A percentile compares a stretch with the other conserved stretches of the same genome.
Evolutionary conservation across 2,888 invertebrate genomes (phyloP).

Genomic region (Pteria penguin): DNA sequence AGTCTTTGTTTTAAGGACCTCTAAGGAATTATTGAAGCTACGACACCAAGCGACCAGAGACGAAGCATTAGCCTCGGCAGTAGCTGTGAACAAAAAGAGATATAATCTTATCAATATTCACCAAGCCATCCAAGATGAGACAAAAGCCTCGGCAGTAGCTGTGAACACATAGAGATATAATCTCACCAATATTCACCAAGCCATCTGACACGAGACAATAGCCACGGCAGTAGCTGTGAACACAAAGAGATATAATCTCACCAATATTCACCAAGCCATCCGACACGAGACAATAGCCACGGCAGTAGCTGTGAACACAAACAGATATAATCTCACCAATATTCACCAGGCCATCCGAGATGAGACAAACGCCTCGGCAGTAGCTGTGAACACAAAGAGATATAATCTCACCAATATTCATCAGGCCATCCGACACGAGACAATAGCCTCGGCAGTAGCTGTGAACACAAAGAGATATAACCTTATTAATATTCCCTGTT

Average conservation of each 20-base stretch:
- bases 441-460: too few relatives aligned
- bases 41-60: constrained; percentile 43
- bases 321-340: too few relatives aligned
- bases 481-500: too few relatives aligned
- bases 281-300: too few relatives aligned
- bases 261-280: too few relatives aligned
- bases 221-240: background rate
- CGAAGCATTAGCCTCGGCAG: background rate
- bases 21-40: constrained; percentile 32
- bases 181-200: too few relatives aligned
- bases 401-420: background rate
- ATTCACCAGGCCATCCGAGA: constrained; percentile 43
- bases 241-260: background rate
- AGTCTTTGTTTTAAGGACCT: constrained; percentile 10
- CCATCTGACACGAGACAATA: constrained; percentile 6
- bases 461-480: too few relatives aligned
- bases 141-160: too few relatives aligned
- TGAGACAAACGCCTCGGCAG: background rate
- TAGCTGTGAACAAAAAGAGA: background rate
- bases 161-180: too few relatives aligned
- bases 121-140: too few relatives aligned
- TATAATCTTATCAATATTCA: background rate
- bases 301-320: too few relatives aligned
- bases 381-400: background rate
- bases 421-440: too few relatives aligned